These are phyloP conservation scores for Epirrita christyi DNA, from an alignment of 2,888 invertebrate species.

Conservation along the genomic window DNA sequence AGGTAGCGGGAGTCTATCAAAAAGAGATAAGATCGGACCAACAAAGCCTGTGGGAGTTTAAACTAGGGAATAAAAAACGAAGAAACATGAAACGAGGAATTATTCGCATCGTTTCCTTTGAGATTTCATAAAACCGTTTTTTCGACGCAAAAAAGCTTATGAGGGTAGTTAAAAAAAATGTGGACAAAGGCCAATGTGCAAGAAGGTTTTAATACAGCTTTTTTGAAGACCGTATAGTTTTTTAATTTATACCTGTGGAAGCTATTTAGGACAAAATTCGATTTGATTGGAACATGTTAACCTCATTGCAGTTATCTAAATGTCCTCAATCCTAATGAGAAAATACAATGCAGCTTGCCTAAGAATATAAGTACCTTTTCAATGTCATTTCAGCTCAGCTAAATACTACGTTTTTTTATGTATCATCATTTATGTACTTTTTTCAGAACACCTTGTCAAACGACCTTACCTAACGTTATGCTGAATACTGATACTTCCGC, in stretches of 20 bases:
- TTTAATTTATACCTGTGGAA: constrained; percentile 49
- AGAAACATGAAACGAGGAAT: constrained; percentile 83
- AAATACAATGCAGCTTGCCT: too few relatives aligned
- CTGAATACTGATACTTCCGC: background rate
- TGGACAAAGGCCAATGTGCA: constrained; percentile 78
- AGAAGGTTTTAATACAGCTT: constrained; percentile 69
- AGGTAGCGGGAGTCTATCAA: constrained; percentile 75
- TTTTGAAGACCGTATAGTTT: constrained; percentile 69
- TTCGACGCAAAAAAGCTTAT: constrained; percentile 79
- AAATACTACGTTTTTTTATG: too few relatives aligned
- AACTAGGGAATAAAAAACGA: constrained; percentile 67
- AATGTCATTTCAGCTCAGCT: too few relatives aligned
- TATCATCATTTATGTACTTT: too few relatives aligned
- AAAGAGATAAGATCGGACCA: constrained; percentile 77
- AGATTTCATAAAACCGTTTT: constrained; percentile 80
- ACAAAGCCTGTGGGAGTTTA: constrained; percentile 77
- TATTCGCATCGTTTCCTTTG: constrained; percentile 83
- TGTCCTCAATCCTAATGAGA: too few relatives aligned
- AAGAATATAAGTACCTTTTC: too few relatives aligned
- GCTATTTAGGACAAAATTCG: constrained; percentile 5
- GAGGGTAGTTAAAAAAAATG: constrained; percentile 70
- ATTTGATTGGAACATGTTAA: too few relatives aligned
- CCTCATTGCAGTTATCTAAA: too few relatives aligned
- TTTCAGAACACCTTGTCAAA: too few relatives aligned
- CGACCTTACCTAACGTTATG: too few relatives aligned